A percentile compares a stretch with the other conserved stretches of the same genome.
phyloP scores from a whole-genome alignment of 2,113 vertebrate genomes.

The Oreocharis arfaki region DNA sequence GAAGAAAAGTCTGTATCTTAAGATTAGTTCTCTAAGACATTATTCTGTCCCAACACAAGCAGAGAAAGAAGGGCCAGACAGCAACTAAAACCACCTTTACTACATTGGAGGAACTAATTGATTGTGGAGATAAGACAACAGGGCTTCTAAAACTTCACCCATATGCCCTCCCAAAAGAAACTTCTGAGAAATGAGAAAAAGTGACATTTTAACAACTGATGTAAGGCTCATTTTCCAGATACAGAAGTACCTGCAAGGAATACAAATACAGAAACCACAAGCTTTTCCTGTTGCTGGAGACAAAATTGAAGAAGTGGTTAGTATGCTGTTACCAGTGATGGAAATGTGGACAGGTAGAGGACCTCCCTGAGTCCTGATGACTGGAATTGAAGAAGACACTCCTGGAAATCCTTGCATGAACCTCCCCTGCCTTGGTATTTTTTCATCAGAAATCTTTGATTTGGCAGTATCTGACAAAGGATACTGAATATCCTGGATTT shows the following conservation, averaged over 20 bases:
- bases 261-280: not conserved
- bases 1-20: not conserved
- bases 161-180: not conserved
- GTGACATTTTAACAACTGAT: not conserved
- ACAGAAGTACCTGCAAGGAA: not conserved
- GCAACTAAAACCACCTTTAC: not conserved
- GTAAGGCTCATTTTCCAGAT: not conserved
- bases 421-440: not conserved
- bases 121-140: not conserved
- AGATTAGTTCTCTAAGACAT: not conserved
- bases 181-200: not conserved
- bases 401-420: not conserved
- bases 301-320: not conserved
- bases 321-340: not conserved
- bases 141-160: not conserved
- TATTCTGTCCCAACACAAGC: not conserved
- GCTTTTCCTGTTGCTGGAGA: not conserved
- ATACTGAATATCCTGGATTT: not conserved
- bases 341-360: not conserved
- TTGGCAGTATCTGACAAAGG: not conserved
- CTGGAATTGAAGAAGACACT: not conserved
- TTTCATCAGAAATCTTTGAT: not conserved
- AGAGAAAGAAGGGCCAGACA: not conserved
- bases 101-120: not conserved
- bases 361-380: not conserved